These are phyloP conservation scores for Taenaris catops DNA, from an alignment of 2,888 invertebrate genomes.

Conservation along the genomic window DNA sequence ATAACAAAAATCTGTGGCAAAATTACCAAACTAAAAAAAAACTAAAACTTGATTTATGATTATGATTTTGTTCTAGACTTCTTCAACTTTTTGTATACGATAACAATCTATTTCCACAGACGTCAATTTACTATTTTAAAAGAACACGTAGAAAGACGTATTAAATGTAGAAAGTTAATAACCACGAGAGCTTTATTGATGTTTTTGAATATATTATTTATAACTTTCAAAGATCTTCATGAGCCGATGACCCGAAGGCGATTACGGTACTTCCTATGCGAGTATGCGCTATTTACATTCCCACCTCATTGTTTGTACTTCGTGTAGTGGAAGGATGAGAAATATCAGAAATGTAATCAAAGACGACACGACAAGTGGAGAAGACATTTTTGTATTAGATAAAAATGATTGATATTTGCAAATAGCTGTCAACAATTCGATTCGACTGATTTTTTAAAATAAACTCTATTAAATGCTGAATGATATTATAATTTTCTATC, in stretches of 20 bases:
- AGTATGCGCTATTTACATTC: conserved; percentile 44
- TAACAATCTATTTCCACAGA: too few relatives aligned
- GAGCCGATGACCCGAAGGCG: conserved; percentile 63
- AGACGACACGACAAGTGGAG: conserved; percentile 24
- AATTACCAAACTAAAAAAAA: too few relatives aligned
- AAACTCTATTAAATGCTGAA: too few relatives aligned
- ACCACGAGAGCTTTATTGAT: conserved; percentile 4
- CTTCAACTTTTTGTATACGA: too few relatives aligned
- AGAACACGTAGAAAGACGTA: too few relatives aligned
- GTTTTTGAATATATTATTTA: conserved; percentile 36
- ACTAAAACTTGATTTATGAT: too few relatives aligned
- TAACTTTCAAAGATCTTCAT: conserved; percentile 57
- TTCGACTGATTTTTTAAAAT: too few relatives aligned
- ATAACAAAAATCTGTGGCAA: too few relatives aligned
- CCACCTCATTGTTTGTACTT: conserved; percentile 35
- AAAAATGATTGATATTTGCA: conserved; percentile 2
- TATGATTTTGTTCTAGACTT: too few relatives aligned
- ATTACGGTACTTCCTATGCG: conserved; percentile 59
- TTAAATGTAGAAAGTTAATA: conserved; percentile 1
- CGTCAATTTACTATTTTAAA: too few relatives aligned
- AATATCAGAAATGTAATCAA: conserved; percentile 31
- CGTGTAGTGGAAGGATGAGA: conserved; percentile 33
- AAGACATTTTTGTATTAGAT: conserved; percentile 13
- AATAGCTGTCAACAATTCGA: too few relatives aligned
- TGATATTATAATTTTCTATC: too few relatives aligned